Conservation (phyloP, 2,888 invertebrate species). For the Parelbella ahira region DNA sequence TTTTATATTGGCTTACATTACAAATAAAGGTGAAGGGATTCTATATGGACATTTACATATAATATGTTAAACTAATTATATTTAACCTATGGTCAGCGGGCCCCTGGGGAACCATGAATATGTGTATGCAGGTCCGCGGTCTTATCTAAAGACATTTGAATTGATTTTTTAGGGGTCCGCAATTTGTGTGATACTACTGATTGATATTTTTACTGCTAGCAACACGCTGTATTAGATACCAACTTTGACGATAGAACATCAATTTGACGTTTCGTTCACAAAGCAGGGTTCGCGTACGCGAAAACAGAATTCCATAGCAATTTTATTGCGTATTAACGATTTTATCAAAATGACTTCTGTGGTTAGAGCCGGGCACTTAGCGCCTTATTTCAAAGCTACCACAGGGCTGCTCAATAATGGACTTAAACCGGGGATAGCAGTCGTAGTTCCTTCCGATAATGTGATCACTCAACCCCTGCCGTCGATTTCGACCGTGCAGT, state of each 20-base stretch:
- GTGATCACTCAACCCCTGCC: slow-evolving; percentile 63
- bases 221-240: too few relatives aligned
- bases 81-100: too few relatives aligned
- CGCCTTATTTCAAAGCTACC: slow-evolving; percentile 84
- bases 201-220: too few relatives aligned
- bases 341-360: slow-evolving; percentile 83
- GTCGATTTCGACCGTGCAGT: slow-evolving; percentile 75
- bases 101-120: too few relatives aligned
- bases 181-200: too few relatives aligned
- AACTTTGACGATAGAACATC: neutral
- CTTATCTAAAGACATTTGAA: too few relatives aligned
- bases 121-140: too few relatives aligned
- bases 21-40: too few relatives aligned
- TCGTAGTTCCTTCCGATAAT: slow-evolving; percentile 75
- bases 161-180: too few relatives aligned
- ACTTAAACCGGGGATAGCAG: slow-evolving; percentile 79
- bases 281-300: slow-evolving; percentile 3
- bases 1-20: too few relatives aligned
- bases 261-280: slow-evolving; percentile 13
- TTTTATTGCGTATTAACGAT: slow-evolving; percentile 49
- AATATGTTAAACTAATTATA: too few relatives aligned
- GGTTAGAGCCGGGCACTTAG: slow-evolving; percentile 83
- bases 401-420: slow-evolving; percentile 85
- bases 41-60: too few relatives aligned
- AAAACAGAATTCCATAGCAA: slow-evolving; percentile 38